Conservation (phyloP, 2,797 vertebrate genomes). For the Lepilemur ruficaudatus region DNA sequence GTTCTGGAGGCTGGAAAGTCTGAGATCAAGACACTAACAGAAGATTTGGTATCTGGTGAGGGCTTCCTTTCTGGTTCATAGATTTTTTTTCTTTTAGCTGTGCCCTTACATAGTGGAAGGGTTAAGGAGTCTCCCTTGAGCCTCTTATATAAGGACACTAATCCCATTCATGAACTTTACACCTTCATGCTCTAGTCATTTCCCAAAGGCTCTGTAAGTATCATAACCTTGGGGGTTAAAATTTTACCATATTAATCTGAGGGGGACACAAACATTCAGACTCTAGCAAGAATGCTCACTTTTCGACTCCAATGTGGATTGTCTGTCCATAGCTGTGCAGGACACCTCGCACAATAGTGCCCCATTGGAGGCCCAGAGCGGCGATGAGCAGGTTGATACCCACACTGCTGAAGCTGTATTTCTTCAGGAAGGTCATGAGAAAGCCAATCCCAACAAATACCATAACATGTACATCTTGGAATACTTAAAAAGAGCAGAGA, state of each 20-base stretch:
- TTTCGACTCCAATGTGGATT: slow-evolving; percentile 85
- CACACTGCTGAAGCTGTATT: slow-evolving; percentile 96
- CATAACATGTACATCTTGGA: slow-evolving; percentile 98
- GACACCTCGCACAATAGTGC: slow-evolving; percentile 90
- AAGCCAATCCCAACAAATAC: slow-evolving; percentile 98
- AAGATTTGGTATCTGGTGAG: not conserved
- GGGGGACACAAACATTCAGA: not conserved
- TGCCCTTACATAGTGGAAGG: not conserved
- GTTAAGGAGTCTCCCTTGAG: not conserved
- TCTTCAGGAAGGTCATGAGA: slow-evolving; percentile 98
- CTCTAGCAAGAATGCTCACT: slow-evolving; percentile 79
- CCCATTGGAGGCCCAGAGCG: slow-evolving; percentile 97
- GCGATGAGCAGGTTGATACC: slow-evolving; percentile 95
- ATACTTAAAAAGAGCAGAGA: slow-evolving; percentile 85
- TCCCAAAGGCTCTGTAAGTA: not conserved
- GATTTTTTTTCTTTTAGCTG: not conserved
- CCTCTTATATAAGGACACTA: not conserved
- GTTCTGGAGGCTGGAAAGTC: not conserved
- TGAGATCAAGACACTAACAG: not conserved
- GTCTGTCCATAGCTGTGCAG: slow-evolving; percentile 82
- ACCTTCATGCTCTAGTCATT: not conserved
- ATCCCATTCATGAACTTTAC: not conserved
- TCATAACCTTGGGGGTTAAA: too few relatives aligned
- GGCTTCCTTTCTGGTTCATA: not conserved
- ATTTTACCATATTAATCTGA: not conserved